These are phyloP conservation scores for Hippoglossus hippoglossus DNA, from an alignment of 2,797 vertebrate genomes.

Conservation along the genomic window DNA sequence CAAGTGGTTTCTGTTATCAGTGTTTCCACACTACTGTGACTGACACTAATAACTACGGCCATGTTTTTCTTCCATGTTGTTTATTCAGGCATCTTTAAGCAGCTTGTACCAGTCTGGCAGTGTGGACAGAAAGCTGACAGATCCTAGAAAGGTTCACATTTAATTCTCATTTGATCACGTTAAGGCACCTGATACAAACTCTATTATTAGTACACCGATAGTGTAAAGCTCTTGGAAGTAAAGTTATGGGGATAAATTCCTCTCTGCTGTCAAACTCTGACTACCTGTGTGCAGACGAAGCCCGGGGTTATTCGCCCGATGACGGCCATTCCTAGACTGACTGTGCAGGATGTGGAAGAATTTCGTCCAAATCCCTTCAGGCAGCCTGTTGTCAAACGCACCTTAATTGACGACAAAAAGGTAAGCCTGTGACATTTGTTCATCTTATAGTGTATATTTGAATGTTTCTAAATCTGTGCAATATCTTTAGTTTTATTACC, in stretches of 20 bases:
- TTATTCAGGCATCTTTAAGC: constrained; percentile 75
- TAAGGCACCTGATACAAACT: background rate
- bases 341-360: constrained; percentile 75
- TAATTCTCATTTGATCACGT: constrained; percentile 5
- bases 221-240: background rate
- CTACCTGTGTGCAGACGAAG: constrained; percentile 84
- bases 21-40: background rate
- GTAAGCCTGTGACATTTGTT: constrained; percentile 69
- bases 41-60: background rate
- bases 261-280: constrained; percentile 75
- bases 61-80: constrained; percentile 8
- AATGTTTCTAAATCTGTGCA: too few relatives aligned
- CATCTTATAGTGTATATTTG: too few relatives aligned
- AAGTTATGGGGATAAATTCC: background rate
- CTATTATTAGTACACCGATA: background rate
- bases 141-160: constrained; percentile 52
- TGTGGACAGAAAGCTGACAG: constrained; percentile 55
- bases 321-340: constrained; percentile 83
- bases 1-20: background rate
- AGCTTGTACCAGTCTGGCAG: constrained; percentile 48
- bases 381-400: constrained; percentile 79
- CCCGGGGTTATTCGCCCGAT: constrained; percentile 91
- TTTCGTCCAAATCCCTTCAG: constrained; percentile 86
- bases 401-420: constrained; percentile 76
- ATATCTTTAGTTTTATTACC: too few relatives aligned